These are phyloP conservation scores for Pseudococcus longispinus DNA, from an alignment of 2,888 invertebrate species.

Conservation along the genomic window DNA sequence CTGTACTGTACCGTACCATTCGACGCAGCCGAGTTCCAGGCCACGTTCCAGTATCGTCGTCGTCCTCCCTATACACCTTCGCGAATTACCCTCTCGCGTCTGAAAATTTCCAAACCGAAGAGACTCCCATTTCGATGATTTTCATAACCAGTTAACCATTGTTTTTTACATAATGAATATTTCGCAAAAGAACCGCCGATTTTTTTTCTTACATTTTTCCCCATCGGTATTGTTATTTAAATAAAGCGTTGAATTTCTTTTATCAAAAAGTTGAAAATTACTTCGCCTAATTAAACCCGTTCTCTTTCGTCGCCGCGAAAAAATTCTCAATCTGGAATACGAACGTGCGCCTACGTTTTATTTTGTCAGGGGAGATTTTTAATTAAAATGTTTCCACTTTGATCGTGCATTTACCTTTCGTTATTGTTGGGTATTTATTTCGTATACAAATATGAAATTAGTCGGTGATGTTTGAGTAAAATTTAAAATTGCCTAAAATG, in stretches of 20 bases:
- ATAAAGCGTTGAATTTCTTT: conserved; percentile 1
- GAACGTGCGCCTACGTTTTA: neutral
- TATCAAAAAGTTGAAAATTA: neutral
- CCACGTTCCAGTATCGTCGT: neutral
- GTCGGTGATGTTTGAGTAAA: neutral
- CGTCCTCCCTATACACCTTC: neutral
- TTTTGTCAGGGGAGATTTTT: neutral
- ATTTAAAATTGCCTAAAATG: too few species aligned
- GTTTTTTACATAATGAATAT: neutral
- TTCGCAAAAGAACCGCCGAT: neutral
- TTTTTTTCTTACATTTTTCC: neutral
- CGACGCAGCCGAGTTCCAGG: neutral
- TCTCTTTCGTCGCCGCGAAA: neutral
- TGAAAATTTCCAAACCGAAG: neutral
- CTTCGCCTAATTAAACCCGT: conserved; percentile 10
- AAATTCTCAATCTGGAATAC: neutral
- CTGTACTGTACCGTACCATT: too few species aligned
- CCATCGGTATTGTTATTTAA: neutral
- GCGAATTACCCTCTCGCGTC: neutral
- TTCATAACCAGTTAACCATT: neutral
- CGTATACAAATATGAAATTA: neutral
- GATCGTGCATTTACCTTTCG: neutral
- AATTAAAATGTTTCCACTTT: neutral
- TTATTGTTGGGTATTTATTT: neutral
- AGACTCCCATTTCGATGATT: neutral